Base-by-base conservation (phyloP, 2,113 vertebrate species). In the Lycaon pictus region DNA sequence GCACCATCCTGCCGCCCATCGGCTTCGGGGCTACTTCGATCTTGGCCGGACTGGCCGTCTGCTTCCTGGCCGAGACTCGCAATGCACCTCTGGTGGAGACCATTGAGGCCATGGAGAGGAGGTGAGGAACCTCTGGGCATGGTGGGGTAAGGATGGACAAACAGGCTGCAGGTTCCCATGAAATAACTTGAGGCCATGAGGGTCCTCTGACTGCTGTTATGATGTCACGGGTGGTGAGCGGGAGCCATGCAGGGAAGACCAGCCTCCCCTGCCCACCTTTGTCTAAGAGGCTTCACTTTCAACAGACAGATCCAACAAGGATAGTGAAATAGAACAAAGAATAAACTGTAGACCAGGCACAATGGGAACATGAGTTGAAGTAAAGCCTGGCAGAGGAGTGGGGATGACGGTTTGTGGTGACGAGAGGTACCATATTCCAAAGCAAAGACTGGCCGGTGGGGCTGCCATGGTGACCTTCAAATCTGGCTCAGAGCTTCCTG, bases 11-110 rank as follows among this genome's bases (percentile, higher is more conserved):
- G 2, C 99, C 99, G 0, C 98, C 99, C 13, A 0, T 99, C 83
- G 98, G 98, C 92, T 99, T 99, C 0, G 99, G 99, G 5, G 95
- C 79, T 51, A 96, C 97, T 3, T 98, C 99, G 0, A 72, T 99
- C 67, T 93, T 99, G 84, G 99, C 99, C 0, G 99, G 99, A 5
- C 87, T 98, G 74, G 96, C 98, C 0, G 97, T 98, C 35, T 97
- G 99, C 97, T 98, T 98, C 11, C 98, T 99, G 96, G 98, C 99
- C 0, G 99, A 99, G 98, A 99, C 99, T 0, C 98, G 98, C 0
- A 88, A 98, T 58, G 55, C 93, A 77, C 98, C 99, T 10, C 98
- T 99, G 58, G 97, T 98, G 15, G 99, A 99, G 97, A 99, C 98
- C 11, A 98, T 99, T 83, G 98, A 98, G 25, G 99, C 99, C 0